Evolutionary conservation across 1,140 invertebrate species (phyloP), one percentile per base, ranked within the genome.

Genomic region (Sycobia sp.): DNA sequence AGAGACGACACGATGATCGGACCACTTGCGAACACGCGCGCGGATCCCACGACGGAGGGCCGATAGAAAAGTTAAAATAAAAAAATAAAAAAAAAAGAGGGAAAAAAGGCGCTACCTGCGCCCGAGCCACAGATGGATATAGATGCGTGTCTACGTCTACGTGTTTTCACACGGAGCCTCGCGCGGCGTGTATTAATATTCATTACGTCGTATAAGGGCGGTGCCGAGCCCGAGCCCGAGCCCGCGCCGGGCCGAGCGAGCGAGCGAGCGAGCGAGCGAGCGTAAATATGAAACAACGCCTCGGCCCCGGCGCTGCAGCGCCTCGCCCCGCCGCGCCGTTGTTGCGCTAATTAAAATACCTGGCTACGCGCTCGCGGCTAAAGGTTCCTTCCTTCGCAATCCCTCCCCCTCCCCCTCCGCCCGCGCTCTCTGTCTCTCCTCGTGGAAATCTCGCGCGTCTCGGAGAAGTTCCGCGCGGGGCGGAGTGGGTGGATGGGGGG

Each of bases 261-360:
- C n/a, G n/a, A n/a, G n/a, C n/a, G 68, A 54, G 49, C 32, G 18
- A n/a, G 47, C 49, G n/a, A n/a, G 29, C 56, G 62, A 55, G 67
- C 65, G 67, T 68, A 73, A 73, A 75, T 73, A 76, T 73, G 70
- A 75, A 74, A 76, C 68, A 69, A 71, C 70, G 63, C 66, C 65
- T 56, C 54, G 51, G 38, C 49, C 56, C 23, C 46, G 46, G 7
- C 22, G n/a, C n/a, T n/a, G n/a, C n/a, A n/a, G n/a, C n/a, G n/a
- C n/a, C n/a, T n/a, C n/a, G n/a, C n/a, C n/a, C n/a, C n/a, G n/a
- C n/a, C n/a, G 25, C 53, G 39, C 41, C 56, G 69, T 73, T 71
- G 72, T 75, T 73, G 73, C 74, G 70, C 72, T 77, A 77, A 77
- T 76, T 76, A 77, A 77, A 76, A 77, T 76, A 73, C 71, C 71